Evolutionary conservation across 1,140 invertebrate genomes (phyloP).

Genomic region (Plodia interpunctella): DNA sequence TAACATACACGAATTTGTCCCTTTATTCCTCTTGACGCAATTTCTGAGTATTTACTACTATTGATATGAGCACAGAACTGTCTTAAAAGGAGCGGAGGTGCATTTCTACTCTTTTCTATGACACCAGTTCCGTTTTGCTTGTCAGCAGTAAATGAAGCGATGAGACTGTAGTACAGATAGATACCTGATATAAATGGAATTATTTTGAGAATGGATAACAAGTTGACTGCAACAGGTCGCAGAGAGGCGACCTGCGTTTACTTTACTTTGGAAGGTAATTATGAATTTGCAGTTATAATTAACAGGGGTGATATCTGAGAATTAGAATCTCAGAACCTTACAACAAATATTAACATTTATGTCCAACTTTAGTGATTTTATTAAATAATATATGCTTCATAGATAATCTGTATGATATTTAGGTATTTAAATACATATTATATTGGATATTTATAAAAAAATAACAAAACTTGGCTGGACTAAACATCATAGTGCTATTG

Average conservation of each 20-base stretch:
- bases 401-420: no score
- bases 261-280: background rate
- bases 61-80: conserved; percentile 11
- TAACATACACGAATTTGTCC: conserved; percentile 38
- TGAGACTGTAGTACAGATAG: background rate
- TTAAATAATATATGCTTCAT: no score
- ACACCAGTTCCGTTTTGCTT: background rate
- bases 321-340: background rate
- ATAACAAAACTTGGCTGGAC: background rate
- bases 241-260: background rate
- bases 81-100: background rate
- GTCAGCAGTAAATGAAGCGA: background rate
- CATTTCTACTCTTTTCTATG: background rate
- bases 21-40: conserved; percentile 29
- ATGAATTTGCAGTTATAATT: conserved; percentile 2
- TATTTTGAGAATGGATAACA: conserved; percentile 2
- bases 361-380: no score
- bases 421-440: background rate
- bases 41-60: conserved; percentile 5
- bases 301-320: conserved; percentile 3
- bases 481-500: background rate
- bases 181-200: background rate
- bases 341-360: conserved; percentile 6
- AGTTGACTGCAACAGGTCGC: conserved; percentile 2
- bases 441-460: no score